Evolutionary conservation across 1,140 invertebrate genomes (phyloP).

Genomic region (Dysdera silvatica): DNA sequence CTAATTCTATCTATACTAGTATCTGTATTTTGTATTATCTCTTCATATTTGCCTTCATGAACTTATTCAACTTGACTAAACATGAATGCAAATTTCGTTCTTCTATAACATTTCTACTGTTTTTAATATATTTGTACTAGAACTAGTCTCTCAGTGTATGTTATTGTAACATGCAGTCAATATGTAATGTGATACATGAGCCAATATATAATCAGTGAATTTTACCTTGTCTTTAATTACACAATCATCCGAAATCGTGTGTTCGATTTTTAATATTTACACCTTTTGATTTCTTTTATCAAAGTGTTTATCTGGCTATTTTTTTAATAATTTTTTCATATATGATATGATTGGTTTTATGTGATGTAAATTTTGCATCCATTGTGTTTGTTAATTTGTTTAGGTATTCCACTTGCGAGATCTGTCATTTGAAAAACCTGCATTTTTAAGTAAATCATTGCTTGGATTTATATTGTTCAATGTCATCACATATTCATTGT

Average conservation of each 20-base stretch:
- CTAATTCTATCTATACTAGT: too few species aligned
- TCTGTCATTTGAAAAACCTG: conserved; percentile 70
- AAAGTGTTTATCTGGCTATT: background rate
- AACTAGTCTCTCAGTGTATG: too few species aligned
- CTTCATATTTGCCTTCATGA: too few species aligned
- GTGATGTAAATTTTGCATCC: background rate
- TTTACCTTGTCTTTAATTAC: too few species aligned
- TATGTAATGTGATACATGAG: too few species aligned
- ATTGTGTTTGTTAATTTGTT: conserved; percentile 35
- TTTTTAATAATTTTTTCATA: background rate
- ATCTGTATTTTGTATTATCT: too few species aligned
- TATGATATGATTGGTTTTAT: background rate
- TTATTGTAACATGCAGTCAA: too few species aligned
- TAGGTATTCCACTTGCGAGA: conserved; percentile 84
- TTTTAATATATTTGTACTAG: too few species aligned
- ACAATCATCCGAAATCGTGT: background rate
- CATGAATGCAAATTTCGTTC: too few species aligned
- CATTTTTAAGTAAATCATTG: conserved; percentile 84
- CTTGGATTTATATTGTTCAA: conserved; percentile 87
- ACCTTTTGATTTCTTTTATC: background rate
- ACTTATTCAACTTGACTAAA: too few species aligned
- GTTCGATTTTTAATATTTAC: background rate
- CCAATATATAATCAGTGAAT: too few species aligned
- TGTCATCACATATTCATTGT: conserved; percentile 74
- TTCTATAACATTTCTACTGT: too few species aligned